Base-by-base conservation (phyloP, 2,888 invertebrate genomes). In the Tipula helvola region DNA sequence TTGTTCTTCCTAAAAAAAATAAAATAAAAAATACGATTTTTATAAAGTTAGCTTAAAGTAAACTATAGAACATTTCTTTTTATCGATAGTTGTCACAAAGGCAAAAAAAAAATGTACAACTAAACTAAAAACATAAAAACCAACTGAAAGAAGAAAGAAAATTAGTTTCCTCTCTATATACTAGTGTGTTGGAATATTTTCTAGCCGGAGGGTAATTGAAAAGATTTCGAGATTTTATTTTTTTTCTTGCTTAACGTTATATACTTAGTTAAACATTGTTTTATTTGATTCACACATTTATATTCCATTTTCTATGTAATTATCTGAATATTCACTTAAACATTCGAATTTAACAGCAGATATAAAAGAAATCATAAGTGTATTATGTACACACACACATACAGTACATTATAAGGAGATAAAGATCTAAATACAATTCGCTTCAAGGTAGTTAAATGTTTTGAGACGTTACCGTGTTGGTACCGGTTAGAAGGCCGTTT, bases 1-100 rank as follows among this genome's bases (percentile, higher is more conserved):
- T 28, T 36, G 36, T 83, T 83, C 36, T 83, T 84, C 13, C 16
- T n/a, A 1, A 36, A 83, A 39, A 84, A 84, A 84, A 36, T 36
- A 84, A 84, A 84, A 84, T n/a, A n/a, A n/a, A n/a, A 28, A 28
- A 84, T 39, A 39, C 84, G 7, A 84, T 39, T n/a, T 28, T 84
- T 84, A 84, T 5, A 84, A 84, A 84, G 18, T 71, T 84, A 84
- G 84, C 36, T 84, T 39, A 84, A 84, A 84, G 39, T 84, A 41
- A 84, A 84, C 84, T 36, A 39, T 39, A 84, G 4, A 71, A 71
- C 71, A 71, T 71, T 71, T 18, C 71, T 28, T 71, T 71, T 71
- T 71, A 71, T 71, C 71, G 71, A 71, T 71, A 71, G 71, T 71
- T 71, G 71, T 71, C 71, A 71, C 71, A 71, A 71, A 71, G 71